Evolutionary conservation across 1,140 invertebrate genomes (phyloP).

Genomic region (Eurosta solidaginis): DNA sequence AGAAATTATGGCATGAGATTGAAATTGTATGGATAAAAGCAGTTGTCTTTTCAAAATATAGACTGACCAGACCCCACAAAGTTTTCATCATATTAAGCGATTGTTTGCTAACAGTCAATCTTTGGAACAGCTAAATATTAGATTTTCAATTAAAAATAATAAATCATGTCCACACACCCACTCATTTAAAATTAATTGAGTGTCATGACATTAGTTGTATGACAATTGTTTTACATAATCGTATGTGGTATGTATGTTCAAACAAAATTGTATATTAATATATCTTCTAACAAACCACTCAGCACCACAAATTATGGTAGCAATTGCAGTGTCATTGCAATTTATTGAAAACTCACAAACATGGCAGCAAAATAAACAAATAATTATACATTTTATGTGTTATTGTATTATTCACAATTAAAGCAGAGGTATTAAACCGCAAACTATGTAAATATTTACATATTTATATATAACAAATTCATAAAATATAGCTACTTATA

Average conservation of each 20-base stretch:
- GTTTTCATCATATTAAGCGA: too few relatives aligned
- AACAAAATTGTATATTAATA: background rate
- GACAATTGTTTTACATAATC: background rate
- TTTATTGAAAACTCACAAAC: background rate
- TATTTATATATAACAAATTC: background rate
- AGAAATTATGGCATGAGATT: too few relatives aligned
- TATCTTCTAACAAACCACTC: conserved; percentile 10
- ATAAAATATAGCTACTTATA: too few relatives aligned
- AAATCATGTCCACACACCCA: conserved; percentile 17
- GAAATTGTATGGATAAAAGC: too few relatives aligned
- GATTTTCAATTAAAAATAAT: conserved; percentile 9
- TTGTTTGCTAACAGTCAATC: too few relatives aligned
- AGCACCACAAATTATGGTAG: conserved; percentile 20
- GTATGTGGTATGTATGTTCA: background rate
- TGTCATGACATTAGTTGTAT: conserved; percentile 25
- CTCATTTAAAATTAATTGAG: conserved; percentile 18
- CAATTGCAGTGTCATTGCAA: conserved; percentile 25
- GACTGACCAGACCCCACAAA: too few relatives aligned
- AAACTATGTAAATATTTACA: background rate
- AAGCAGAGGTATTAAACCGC: background rate
- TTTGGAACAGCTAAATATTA: too few relatives aligned
- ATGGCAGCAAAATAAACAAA: background rate
- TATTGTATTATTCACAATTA: background rate
- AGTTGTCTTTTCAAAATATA: too few relatives aligned
- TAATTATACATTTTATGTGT: background rate